Evolutionary conservation across 2,113 vertebrate species (phyloP).

Genomic region (Petaurus breviceps): DNA sequence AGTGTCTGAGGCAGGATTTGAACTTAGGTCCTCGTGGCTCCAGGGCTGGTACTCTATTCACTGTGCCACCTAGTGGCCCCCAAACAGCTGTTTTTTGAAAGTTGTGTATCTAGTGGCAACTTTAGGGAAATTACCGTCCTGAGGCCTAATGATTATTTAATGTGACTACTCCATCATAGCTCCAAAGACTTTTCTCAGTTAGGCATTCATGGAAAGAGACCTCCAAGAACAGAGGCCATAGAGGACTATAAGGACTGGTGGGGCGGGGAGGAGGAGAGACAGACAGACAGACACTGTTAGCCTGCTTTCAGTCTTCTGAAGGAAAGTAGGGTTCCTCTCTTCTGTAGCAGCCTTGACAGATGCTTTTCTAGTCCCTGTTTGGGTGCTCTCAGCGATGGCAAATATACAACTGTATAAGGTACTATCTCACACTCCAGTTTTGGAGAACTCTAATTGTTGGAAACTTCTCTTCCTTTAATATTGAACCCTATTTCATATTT

Average conservation of each 20-base stretch:
- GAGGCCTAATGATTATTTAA: neutral
- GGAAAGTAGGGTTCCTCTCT: neutral
- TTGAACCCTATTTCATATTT: neutral
- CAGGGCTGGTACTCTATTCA: no score
- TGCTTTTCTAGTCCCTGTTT: neutral
- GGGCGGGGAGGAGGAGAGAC: no score
- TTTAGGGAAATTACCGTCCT: neutral
- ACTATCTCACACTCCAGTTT: neutral
- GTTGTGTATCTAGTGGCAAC: neutral
- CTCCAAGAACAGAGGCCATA: neutral
- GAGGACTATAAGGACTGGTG: neutral
- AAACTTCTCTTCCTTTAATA: neutral
- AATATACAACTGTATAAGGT: neutral
- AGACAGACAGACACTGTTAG: neutral
- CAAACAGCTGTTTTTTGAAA: neutral
- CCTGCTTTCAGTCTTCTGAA: neutral
- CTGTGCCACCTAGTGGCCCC: no score
- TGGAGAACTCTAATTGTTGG: neutral
- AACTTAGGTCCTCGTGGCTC: no score
- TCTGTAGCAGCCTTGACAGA: neutral
- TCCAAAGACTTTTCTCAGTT: neutral
- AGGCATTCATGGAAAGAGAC: neutral
- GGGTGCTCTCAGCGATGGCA: neutral
- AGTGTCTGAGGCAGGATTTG: no score
- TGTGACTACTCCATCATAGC: neutral